A percentile compares a stretch with the other conserved stretches of the same genome.
These are phyloP conservation scores for Eurosta solidaginis DNA, from an alignment of 1,140 invertebrate genomes.

Conservation along the genomic window DNA sequence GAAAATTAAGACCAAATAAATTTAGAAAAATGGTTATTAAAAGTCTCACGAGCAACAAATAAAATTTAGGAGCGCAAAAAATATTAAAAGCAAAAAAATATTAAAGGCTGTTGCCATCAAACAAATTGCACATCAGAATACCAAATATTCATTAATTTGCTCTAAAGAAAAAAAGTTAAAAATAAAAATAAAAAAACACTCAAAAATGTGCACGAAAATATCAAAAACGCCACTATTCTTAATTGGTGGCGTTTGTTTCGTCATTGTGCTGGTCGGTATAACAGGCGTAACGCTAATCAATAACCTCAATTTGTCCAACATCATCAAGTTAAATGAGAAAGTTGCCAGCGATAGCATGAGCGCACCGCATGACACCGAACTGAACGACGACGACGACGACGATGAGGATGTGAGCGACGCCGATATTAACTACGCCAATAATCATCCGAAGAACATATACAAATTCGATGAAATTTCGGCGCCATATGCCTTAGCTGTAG, in stretches of 20 bases:
- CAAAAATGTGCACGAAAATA: constrained; percentile 53
- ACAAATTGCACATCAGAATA: background rate
- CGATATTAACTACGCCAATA: constrained; percentile 34
- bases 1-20: background rate
- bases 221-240: constrained; percentile 50
- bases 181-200: background rate
- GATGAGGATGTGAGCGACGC: constrained; percentile 51
- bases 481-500: background rate
- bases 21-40: no score
- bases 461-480: constrained; percentile 22
- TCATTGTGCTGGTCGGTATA: constrained; percentile 52
- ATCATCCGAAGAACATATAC: constrained; percentile 50
- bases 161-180: background rate
- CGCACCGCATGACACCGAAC: constrained; percentile 42
- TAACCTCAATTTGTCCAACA: constrained; percentile 56
- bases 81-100: background rate
- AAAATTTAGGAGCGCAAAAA: background rate
- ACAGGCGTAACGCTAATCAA: constrained; percentile 56
- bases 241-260: constrained; percentile 52
- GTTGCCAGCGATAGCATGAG: constrained; percentile 57
- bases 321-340: constrained; percentile 56
- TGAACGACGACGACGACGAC: constrained; percentile 4
- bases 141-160: background rate
- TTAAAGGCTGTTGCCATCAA: background rate
- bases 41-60: background rate